Conservation (phyloP, 2,113 vertebrate genomes). For the Hippocampus zosterae region DNA sequence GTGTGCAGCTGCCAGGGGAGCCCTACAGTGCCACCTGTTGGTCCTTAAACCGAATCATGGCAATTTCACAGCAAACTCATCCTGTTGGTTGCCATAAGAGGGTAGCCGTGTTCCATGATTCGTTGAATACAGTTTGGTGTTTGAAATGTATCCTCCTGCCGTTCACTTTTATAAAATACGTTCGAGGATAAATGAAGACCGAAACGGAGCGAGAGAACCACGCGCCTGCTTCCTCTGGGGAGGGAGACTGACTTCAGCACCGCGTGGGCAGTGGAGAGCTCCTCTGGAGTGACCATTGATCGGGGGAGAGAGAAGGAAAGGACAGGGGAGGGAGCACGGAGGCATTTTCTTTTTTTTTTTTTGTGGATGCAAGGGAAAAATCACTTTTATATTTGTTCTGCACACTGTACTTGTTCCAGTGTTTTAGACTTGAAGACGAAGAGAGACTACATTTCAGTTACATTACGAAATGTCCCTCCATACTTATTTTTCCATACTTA, state of each 20-base stretch:
- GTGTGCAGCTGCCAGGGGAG: too few species aligned
- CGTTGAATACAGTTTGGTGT: constrained; percentile 25
- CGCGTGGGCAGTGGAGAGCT: constrained; percentile 38
- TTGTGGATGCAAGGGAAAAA: too few species aligned
- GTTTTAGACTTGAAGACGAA: neutral
- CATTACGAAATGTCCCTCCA: too few species aligned
- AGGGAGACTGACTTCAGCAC: constrained; percentile 41
- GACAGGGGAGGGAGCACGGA: too few species aligned
- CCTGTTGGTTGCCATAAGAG: constrained; percentile 62
- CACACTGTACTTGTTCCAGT: neutral
- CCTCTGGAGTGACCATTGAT: constrained; percentile 6
- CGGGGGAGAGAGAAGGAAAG: too few species aligned
- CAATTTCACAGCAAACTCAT: constrained; percentile 20
- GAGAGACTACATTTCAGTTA: too few species aligned
- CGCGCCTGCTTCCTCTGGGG: neutral
- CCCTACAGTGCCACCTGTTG: too few species aligned
- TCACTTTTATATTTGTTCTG: neutral
- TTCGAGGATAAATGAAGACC: too few species aligned
- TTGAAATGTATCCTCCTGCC: neutral
- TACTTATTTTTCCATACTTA: too few species aligned
- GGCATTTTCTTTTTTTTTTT: too few species aligned
- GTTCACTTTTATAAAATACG: neutral
- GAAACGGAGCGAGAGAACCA: too few species aligned
- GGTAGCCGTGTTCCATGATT: constrained; percentile 59
- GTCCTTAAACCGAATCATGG: too few species aligned